Conservation (phyloP, 2,797 vertebrate species). For the Scomberomorus guttatus region DNA sequence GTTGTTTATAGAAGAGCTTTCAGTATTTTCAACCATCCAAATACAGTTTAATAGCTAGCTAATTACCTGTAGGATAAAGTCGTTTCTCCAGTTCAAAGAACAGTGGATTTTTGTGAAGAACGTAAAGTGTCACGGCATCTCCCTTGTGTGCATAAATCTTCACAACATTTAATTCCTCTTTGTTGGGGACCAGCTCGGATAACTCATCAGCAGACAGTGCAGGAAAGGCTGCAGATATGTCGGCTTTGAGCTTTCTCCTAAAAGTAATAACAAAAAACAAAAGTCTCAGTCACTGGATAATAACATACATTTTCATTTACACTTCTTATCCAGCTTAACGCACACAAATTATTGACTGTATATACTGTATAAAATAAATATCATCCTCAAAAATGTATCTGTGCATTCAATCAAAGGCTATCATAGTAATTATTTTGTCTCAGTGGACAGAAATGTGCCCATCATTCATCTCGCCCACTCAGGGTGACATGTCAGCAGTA, state of each 20-base stretch:
- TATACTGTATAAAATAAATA: neutral
- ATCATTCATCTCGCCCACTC: neutral
- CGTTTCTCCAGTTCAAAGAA: slow-evolving; percentile 93
- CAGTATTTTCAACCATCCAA: neutral
- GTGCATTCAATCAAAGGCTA: neutral
- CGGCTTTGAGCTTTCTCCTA: slow-evolving; percentile 94
- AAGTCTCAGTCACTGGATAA: neutral
- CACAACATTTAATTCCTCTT: slow-evolving; percentile 93
- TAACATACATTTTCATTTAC: neutral
- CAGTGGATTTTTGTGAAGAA: slow-evolving; percentile 91
- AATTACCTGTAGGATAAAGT: slow-evolving; percentile 95
- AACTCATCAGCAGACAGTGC: slow-evolving; percentile 86
- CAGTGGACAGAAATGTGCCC: neutral
- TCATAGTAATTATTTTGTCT: neutral
- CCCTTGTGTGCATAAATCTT: slow-evolving; percentile 93
- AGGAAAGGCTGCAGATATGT: slow-evolving; percentile 89
- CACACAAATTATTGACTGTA: neutral
- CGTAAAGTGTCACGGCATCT: slow-evolving; percentile 90
- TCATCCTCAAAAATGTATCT: neutral
- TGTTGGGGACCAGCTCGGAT: slow-evolving; percentile 91
- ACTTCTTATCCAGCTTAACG: neutral
- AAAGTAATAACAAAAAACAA: slow-evolving; percentile 4
- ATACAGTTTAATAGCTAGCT: neutral
- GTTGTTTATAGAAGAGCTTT: neutral
- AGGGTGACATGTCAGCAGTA: neutral